Evolutionary conservation across 1,140 invertebrate species (phyloP).

Genomic region (Tetragonula clypearis): DNA sequence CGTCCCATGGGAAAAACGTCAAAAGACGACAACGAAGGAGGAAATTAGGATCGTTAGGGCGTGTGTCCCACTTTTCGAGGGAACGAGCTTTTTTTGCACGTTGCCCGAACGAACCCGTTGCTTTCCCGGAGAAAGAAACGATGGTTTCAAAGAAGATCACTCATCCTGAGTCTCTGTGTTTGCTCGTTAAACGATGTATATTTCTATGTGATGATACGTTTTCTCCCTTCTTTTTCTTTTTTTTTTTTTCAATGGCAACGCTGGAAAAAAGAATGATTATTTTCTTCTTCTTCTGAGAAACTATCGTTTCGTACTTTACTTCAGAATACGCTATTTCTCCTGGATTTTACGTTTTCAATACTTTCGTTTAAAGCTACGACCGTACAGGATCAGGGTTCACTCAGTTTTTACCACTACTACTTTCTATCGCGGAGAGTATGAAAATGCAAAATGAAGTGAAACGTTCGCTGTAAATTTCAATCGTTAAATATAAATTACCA

Average conservation of each 20-base stretch:
- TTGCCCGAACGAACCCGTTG: neutral
- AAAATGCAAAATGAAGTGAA: too few species aligned
- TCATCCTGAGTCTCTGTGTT: neutral
- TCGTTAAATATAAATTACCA: too few species aligned
- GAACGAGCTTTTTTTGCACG: conserved; percentile 4
- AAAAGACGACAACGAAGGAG: neutral
- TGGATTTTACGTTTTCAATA: neutral
- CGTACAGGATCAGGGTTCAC: too few species aligned
- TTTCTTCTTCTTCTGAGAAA: neutral
- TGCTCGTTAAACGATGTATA: neutral
- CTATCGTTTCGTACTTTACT: neutral
- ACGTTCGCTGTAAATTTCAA: too few species aligned
- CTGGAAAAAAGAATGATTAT: neutral
- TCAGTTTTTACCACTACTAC: too few species aligned
- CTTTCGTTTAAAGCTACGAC: too few species aligned
- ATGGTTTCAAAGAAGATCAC: neutral
- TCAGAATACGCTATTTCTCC: neutral
- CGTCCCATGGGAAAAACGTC: neutral
- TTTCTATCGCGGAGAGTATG: too few species aligned
- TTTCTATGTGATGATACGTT: neutral
- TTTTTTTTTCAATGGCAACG: neutral
- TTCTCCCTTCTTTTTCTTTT: too few species aligned
- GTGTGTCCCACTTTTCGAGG: neutral
- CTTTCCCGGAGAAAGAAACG: neutral
- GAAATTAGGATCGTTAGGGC: conserved; percentile 44